Percentiles rank a stretch among this genome's conserved stretches.
Evolutionary conservation across 2,797 vertebrate genomes (phyloP).

Genomic region (Amphiprion clarkii): DNA sequence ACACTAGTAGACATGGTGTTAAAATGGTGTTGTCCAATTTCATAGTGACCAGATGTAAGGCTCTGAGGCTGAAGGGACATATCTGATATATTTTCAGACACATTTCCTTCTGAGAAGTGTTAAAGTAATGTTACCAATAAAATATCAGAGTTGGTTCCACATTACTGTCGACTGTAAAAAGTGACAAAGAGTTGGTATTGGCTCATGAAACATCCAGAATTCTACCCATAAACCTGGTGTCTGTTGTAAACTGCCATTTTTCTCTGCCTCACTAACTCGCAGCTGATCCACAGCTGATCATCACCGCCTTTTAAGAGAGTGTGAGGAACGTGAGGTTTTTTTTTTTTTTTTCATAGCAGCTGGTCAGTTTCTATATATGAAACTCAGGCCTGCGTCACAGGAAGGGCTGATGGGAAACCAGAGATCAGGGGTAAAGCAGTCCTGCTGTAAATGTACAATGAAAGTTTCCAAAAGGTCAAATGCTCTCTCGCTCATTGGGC

Average conservation of each 20-base stretch:
- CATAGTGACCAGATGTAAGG: not conserved
- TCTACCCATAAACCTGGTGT: constrained; percentile 5
- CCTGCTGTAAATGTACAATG: constrained; percentile 57
- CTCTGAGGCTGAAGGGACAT: not conserved
- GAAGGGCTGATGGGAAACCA: constrained; percentile 70
- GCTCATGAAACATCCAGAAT: not conserved
- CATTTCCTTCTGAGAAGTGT: not conserved
- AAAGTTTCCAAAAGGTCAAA: constrained; percentile 74
- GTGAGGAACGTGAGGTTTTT: constrained; percentile 39
- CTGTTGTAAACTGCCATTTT: constrained; percentile 1
- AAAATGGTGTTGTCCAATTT: not conserved
- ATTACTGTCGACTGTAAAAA: not conserved
- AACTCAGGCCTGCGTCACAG: constrained; percentile 60
- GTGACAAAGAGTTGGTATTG: not conserved
- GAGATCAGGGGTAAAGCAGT: constrained; percentile 42
- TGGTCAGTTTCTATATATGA: constrained; percentile 78
- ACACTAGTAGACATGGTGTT: not conserved
- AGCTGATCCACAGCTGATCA: constrained; percentile 73
- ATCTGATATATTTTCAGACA: not conserved
- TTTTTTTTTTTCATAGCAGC: constrained; percentile 72
- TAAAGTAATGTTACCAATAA: not conserved
- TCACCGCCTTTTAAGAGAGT: constrained; percentile 65
- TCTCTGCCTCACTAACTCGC: constrained; percentile 16
- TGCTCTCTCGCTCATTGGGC: constrained; percentile 18
- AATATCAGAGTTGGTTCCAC: not conserved